Evolutionary conservation across 1,140 invertebrate species (phyloP), one percentile per base, ranked within the genome.

Genomic region (Plectrocnemia conspersa): DNA sequence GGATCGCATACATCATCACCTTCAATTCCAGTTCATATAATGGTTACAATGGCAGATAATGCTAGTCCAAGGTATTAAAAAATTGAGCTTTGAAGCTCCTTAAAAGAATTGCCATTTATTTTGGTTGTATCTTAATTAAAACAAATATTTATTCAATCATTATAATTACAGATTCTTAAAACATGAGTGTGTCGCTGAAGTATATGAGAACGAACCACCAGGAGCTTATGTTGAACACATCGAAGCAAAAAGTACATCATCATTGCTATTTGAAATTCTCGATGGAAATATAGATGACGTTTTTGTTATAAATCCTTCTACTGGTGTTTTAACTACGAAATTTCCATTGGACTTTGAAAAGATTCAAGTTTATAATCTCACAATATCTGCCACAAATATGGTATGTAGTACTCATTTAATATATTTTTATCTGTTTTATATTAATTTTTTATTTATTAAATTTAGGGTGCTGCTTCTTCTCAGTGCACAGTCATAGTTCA

Each of bases 31-130:
- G 88, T 95, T 1, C 88, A 91, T 66, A 85, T 96, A 11, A 79
- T 85, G 65, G 78, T 96, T 7, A 91, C 89, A 0, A 89, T 93
- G 79, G 88, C 91, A 0, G 89, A 91, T 63, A 90, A 93, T 68
- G 85, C 89, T 46, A 87, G 91, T 15, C 93, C 93, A 1, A 82
- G 81, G 73, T 72, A 54, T 9, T 27, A 15, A 46, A 25, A 5
- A 4, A 15, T 46, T 46, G 3, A 13, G 9, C 5, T 46, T 13
- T 25, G 7, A 18, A 5, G 19, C 10, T 13, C 3, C 16, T 13
- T 13, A 36, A 6, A 6, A 6, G 16, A 13, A 13, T n/a, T n/a
- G n/a, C 27, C 27, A n/a, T 29, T 6, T 33, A 33, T 33, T 33
- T 33, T 3, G 2, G 3, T 15, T 13, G n/a, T 13, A 33, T 3